Conservation (phyloP, 2,888 invertebrate species). For the Opisthograptis luteolata region DNA sequence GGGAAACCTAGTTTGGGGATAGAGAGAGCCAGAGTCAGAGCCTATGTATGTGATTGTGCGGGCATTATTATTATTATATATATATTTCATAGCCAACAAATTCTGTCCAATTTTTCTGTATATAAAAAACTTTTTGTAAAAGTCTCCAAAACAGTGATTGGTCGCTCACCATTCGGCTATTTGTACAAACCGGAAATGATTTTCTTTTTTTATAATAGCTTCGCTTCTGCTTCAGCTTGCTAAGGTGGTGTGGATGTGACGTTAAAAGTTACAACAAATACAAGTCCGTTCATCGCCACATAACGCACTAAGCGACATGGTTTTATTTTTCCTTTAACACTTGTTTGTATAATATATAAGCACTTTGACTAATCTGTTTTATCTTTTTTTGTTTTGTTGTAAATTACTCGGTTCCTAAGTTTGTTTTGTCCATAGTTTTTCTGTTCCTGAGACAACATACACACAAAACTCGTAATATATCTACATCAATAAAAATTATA, state of each 20-base stretch:
- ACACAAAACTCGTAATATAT: background rate
- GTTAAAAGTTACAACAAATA: conserved; percentile 13
- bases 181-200: conserved; percentile 28
- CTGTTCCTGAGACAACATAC: conserved; percentile 40
- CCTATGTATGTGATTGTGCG: too few species aligned
- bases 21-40: too few species aligned
- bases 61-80: too few species aligned
- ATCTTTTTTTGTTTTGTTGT: conserved; percentile 41
- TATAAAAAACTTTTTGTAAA: conserved; percentile 15
- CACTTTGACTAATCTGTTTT: conserved; percentile 70
- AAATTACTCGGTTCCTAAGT: conserved; percentile 34
- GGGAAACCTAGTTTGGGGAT: too few species aligned
- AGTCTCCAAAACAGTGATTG: conserved; percentile 56
- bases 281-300: conserved; percentile 44
- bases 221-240: conserved; percentile 80
- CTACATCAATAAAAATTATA: too few species aligned
- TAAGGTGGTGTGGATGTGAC: conserved; percentile 67
- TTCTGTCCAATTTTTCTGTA: background rate
- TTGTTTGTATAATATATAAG: conserved; percentile 76
- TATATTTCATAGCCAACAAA: background rate
- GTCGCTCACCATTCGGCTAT: conserved; percentile 36
- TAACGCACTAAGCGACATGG: conserved; percentile 74
- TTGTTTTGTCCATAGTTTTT: conserved; percentile 40
- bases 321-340: conserved; percentile 81
- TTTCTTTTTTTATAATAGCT: conserved; percentile 55